Conservation (phyloP, 2,113 vertebrate genomes). For the Gnathonemus echidnorhynchus region DNA sequence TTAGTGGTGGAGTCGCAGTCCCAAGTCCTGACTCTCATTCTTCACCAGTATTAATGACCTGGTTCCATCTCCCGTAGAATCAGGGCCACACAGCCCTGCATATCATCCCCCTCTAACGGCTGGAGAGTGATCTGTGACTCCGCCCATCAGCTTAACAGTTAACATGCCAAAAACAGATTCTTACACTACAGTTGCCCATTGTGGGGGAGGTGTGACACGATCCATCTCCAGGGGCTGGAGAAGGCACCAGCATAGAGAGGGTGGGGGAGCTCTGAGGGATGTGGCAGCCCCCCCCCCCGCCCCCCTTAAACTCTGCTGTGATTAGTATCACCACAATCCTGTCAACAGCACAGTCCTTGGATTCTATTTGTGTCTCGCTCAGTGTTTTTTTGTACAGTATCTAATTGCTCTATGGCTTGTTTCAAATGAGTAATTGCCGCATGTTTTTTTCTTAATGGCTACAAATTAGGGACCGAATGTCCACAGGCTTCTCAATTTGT, state of each 20-base stretch:
- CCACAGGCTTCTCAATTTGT: neutral
- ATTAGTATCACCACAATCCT: neutral
- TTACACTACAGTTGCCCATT: conserved; percentile 14
- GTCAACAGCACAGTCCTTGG: neutral
- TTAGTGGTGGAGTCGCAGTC: neutral
- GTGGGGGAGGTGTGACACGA: conserved; percentile 24
- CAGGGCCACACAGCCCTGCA: neutral
- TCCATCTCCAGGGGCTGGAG: neutral
- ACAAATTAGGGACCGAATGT: conserved; percentile 8
- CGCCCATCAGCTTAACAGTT: conserved; percentile 6
- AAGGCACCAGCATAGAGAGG: neutral
- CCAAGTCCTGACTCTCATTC: neutral
- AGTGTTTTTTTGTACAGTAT: neutral
- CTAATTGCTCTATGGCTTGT: conserved; percentile 13
- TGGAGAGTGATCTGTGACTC: neutral
- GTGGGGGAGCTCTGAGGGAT: neutral
- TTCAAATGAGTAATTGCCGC: conserved; percentile 13
- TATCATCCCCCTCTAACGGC: neutral
- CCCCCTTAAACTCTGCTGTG: neutral
- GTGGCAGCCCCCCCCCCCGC: neutral
- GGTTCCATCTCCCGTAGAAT: neutral
- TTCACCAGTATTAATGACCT: neutral
- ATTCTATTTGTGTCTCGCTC: neutral
- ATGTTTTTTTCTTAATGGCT: conserved; percentile 10
- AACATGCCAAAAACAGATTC: neutral